These are phyloP conservation scores for Rotaria socialis DNA, from an alignment of 2,888 invertebrate species.

Conservation along the genomic window DNA sequence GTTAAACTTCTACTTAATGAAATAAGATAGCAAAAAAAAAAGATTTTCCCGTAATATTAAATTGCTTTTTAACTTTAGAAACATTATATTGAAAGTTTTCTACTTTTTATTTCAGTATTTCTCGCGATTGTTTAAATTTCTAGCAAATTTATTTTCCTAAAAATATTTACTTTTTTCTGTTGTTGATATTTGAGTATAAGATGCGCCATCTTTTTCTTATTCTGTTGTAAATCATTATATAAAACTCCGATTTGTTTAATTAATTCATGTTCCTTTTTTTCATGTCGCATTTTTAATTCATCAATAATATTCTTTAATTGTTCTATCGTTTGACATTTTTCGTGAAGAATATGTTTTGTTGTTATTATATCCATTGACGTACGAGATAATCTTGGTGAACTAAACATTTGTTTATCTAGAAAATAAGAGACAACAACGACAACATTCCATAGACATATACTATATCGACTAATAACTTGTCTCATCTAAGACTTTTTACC, in stretches of 20 bases:
- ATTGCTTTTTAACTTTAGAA: too few species aligned
- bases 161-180: neutral
- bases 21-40: too few species aligned
- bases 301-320: neutral
- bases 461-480: neutral
- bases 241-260: neutral
- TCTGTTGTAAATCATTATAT: slow-evolving; percentile 7
- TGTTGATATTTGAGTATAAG: neutral
- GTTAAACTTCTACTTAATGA: too few species aligned
- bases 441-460: too few species aligned
- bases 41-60: too few species aligned
- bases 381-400: neutral
- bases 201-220: neutral
- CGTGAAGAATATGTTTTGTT: neutral
- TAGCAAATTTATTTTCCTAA: too few species aligned
- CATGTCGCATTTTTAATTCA: neutral
- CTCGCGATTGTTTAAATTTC: too few species aligned
- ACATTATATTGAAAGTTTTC: too few species aligned
- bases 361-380: neutral
- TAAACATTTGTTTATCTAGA: neutral
- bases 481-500: neutral
- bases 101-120: too few species aligned
- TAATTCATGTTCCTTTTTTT: slow-evolving; percentile 7
- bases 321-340: neutral
- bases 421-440: too few species aligned